Percentiles rank a stretch among this genome's conserved stretches.
These are phyloP conservation scores for Todiramphus chloris DNA, from an alignment of 2,113 vertebrate species.

Conservation along the genomic window DNA sequence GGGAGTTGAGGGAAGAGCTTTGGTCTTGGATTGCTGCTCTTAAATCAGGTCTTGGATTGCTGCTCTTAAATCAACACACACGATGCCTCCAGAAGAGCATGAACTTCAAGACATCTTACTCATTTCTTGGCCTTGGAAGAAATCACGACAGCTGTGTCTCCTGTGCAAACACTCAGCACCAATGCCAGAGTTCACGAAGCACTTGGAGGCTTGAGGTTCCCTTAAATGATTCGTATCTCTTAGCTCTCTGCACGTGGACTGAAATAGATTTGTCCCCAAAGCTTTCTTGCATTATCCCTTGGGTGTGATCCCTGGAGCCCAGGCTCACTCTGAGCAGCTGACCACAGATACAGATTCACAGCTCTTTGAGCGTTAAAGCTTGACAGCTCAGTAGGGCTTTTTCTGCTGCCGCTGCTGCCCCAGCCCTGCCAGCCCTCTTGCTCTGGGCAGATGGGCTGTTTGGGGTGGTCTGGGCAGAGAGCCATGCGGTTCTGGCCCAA, in stretches of 20 bases:
- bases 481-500: not conserved
- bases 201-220: not conserved
- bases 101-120: not conserved
- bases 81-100: not conserved
- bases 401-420: fast-evolving
- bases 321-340: not conserved
- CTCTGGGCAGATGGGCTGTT: not conserved
- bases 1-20: not conserved
- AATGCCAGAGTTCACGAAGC: not conserved
- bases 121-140: not conserved
- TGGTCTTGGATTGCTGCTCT: not conserved
- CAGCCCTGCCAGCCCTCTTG: not conserved
- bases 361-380: not conserved
- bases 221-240: not conserved
- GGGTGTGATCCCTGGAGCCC: not conserved
- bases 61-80: not conserved
- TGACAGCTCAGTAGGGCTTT: not conserved
- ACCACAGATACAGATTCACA: fast-evolving
- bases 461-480: not conserved
- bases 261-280: not conserved
- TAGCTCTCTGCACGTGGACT: not conserved
- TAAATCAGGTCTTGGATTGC: not conserved
- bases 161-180: not conserved
- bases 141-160: not conserved
- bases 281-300: not conserved